Evolutionary conservation across 2,113 vertebrate species (phyloP).

Genomic region (Gymnocephalus cernua): DNA sequence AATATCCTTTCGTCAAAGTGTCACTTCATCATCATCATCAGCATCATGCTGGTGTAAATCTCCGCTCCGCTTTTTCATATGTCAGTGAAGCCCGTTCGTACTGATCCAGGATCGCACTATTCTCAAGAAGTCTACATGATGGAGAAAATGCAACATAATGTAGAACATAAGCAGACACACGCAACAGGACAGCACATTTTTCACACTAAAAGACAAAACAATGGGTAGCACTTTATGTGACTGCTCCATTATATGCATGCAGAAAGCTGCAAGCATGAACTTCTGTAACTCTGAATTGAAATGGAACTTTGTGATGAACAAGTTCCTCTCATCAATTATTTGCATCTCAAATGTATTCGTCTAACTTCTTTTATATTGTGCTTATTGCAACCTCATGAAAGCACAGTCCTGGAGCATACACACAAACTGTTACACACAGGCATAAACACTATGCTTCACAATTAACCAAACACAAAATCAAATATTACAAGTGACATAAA

Average conservation of each 20-base stretch:
- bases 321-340: neutral
- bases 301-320: neutral
- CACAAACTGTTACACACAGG: constrained; percentile 78
- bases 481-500: constrained; percentile 50
- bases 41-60: constrained; percentile 90
- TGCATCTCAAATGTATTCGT: neutral
- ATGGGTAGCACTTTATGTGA: constrained; percentile 61
- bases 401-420: constrained; percentile 62
- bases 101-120: constrained; percentile 91
- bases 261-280: constrained; percentile 38
- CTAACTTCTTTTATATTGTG: neutral
- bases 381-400: constrained; percentile 41
- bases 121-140: constrained; percentile 95
- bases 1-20: constrained; percentile 72
- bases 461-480: constrained; percentile 65
- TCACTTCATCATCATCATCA: constrained; percentile 86
- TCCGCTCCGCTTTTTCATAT: constrained; percentile 88
- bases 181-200: constrained; percentile 32
- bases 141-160: constrained; percentile 91
- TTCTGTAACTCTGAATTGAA: neutral
- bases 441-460: constrained; percentile 58
- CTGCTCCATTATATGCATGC: constrained; percentile 42
- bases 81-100: constrained; percentile 90
- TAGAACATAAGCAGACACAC: constrained; percentile 81
- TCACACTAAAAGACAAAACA: constrained; percentile 60